Evolutionary conservation across 2,888 invertebrate species (phyloP), one percentile per base, ranked within the genome.

Genomic region (Dicranocentrus wangi): DNA sequence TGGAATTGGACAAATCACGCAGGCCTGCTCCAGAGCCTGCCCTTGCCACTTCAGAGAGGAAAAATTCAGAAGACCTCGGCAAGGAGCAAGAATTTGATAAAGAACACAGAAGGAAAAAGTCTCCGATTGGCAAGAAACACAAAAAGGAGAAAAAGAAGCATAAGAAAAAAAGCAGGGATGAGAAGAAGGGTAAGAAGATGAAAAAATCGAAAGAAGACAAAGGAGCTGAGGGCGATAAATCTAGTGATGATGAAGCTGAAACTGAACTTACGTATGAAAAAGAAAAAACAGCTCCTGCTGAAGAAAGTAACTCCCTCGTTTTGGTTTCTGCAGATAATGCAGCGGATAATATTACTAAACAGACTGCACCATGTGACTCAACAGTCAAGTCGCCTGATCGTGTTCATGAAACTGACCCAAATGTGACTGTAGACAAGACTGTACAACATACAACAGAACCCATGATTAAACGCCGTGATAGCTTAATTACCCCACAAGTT

Each of bases 131-230:
- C 13, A 83, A 81, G 42, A 83, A 83, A 27, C 78, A 78, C 87
- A 87, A 82, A 85, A 87, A 75, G 53, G 89, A 89, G 86, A 88
- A 77, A 87, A 88, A 82, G 88, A 87, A 88, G 78, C 88, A 88
- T 60, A 89, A 89, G 76, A 90, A 89, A n/a, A 88, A 88, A 83
- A 89, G 88, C 81, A 87, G 87, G 80, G 88, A 87, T 70, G 87
- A 87, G 77, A 87, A 87, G 82, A 88, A 87, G 83, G 87, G 68
- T 86, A 88, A 85, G 87, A 87, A 83, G 88, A 87, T 88, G 69
- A 89, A 88, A 86, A 87, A 87, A 72, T 89, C 88, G 80, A 88
- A 88, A 87, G 88, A 87, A 83, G 70, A 82, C 58, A 82, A 81
- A 58, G 32, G 47, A 13, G 65, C 27, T 10, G 79, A 80, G 19